Conservation (phyloP, 2,113 vertebrate species). For the Mastomys coucha region DNA sequence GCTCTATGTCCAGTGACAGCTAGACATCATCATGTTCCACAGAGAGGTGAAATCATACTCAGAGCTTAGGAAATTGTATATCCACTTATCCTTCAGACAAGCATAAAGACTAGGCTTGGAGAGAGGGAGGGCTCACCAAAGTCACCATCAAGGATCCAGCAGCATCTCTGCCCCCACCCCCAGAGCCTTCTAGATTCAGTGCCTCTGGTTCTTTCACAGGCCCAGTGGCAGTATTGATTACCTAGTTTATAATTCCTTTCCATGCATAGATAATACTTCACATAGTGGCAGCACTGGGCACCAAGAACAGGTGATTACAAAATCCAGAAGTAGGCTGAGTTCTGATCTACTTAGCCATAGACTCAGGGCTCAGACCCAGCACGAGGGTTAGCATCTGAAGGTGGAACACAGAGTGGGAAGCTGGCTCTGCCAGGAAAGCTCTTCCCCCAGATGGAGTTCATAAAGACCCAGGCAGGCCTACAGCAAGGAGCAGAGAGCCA, state of each 20-base stretch:
- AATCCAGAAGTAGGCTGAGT: neutral
- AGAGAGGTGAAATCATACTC: neutral
- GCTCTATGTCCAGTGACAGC: too few relatives aligned
- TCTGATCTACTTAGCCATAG: neutral
- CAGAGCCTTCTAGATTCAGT: neutral
- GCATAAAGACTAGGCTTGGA: neutral
- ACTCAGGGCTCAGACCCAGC: neutral
- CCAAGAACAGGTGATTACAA: neutral
- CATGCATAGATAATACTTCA: neutral
- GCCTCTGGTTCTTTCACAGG: neutral
- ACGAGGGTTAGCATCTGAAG: neutral
- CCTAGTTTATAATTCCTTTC: neutral
- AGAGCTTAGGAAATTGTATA: neutral
- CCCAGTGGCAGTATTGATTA: neutral
- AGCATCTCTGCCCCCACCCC: neutral
- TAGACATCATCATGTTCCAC: neutral
- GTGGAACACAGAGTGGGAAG: neutral
- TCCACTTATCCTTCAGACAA: neutral
- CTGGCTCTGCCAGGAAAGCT: neutral
- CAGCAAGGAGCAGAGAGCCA: neutral
- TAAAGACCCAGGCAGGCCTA: neutral
- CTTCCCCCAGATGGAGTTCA: neutral
- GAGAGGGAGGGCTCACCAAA: neutral
- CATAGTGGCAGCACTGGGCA: neutral
- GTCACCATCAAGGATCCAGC: rapidly evolving